These are phyloP conservation scores for Lasioglossum marginatum DNA, from an alignment of 2,888 invertebrate species.

Conservation along the genomic window DNA sequence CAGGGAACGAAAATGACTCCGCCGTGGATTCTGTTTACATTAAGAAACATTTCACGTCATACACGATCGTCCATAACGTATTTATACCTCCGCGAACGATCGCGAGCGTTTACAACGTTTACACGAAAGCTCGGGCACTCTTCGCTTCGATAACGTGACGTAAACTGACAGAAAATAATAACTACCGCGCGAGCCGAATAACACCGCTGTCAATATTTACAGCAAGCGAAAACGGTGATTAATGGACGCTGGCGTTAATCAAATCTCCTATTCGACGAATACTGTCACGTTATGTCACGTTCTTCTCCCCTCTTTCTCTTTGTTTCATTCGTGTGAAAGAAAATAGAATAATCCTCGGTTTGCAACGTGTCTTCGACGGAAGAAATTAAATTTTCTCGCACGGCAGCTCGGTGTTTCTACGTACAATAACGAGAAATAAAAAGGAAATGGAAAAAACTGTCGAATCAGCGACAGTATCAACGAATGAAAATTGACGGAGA, in stretches of 20 bases:
- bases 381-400: neutral
- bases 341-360: neutral
- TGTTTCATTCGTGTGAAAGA: no score
- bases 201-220: constrained; percentile 13
- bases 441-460: neutral
- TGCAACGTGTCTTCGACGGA: neutral
- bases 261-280: neutral
- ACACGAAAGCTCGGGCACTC: neutral
- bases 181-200: neutral
- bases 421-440: neutral
- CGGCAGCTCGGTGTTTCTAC: neutral
- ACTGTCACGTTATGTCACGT: neutral
- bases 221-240: neutral
- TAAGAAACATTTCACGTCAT: neutral
- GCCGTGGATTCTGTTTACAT: neutral
- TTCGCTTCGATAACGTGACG: neutral
- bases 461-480: neutral
- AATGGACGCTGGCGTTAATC: constrained; percentile 4
- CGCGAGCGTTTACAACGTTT: neutral
- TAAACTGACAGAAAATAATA: constrained; percentile 12
- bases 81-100: neutral
- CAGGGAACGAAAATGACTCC: neutral
- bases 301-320: no score
- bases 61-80: neutral
- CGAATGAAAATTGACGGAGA: constrained; percentile 14